Evolutionary conservation across 1,140 invertebrate species (phyloP), one percentile per base, ranked within the genome.

Genomic region (Orchesella cincta): DNA sequence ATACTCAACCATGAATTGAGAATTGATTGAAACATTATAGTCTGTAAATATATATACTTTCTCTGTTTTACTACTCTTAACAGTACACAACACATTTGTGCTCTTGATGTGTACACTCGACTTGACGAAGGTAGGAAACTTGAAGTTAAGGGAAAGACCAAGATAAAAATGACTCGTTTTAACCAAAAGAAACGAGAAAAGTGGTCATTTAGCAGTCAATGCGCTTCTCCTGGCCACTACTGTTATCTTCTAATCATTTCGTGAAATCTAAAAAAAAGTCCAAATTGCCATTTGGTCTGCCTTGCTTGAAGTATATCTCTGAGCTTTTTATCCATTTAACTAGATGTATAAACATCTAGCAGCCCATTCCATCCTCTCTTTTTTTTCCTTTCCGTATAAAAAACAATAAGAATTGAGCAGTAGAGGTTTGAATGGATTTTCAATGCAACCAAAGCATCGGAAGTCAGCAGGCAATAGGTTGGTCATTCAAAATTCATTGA

Each of bases 401-500:
- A n/a, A n/a, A n/a, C n/a, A n/a, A n/a, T n/a, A n/a, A n/a, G n/a
- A 67, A 67, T n/a, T n/a, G 23, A 62, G 62, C 33, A 23, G 26
- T 29, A 33, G 62, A 5, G 62, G n/a, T 46, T 46, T 29, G 62
- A 67, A 23, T 8, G 14, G 62, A 33, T 67, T 18, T 31, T 14
- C 8, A 33, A n/a, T n/a, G n/a, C n/a, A n/a, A n/a, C n/a, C n/a
- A n/a, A n/a, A n/a, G n/a, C n/a, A n/a, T n/a, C n/a, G n/a, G n/a
- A 67, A 31, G 31, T 33, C 26, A 67, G 62, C 62, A 67, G 23
- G 28, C 33, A 33, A 67, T 67, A 31, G 8, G 62, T 18, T 67
- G 33, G 62, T 29, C 62, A 33, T 33, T 67, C 62, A 67, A 67
- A 67, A 67, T 67, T 67, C 62, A 67, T 67, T 67, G 62, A 29